Evolutionary conservation across 2,888 invertebrate genomes (phyloP), one percentile per base, ranked within the genome.

Genomic region (Dione juno): DNA sequence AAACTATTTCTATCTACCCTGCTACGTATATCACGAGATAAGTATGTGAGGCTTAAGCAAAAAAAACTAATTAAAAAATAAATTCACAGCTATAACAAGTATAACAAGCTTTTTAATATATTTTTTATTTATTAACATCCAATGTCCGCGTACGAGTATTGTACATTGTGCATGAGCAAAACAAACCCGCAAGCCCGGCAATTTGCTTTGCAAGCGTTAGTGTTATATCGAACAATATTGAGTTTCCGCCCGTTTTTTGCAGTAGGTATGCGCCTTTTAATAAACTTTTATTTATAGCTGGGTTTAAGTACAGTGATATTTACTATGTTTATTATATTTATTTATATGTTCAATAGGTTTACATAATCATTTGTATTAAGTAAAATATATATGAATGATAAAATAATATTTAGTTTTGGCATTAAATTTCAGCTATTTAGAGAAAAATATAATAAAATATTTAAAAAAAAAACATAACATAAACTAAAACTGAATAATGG

Each of bases 201-300:
- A 78, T 78, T 79, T 77, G 77, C 78, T 75, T 76, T 71, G 74
- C 75, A 72, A 78, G 73, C 77, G 77, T 70, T 76, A 78, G 72
- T 76, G 77, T 68, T 76, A 74, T 74, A 58, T 66, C 67, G 73
- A 69, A 74, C 75, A 76, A 79, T 77, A 77, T 77, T 76, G 75
- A 72, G 74, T 72, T 70, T 67, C 70, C 73, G 75, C 75, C 75
- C 73, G 73, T 75, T 75, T 74, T 75, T 72, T 73, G 70, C 74
- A 66, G 54, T n/a, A n/a, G n/a, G n/a, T 40, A 53, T 65, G 59
- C 40, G 61, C 67, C 66, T 74, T 73, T 70, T 74, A 72, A 74
- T 74, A 74, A 74, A 72, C 40, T 57, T 48, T 70, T 74, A 66
- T 74, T 70, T 72, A 74, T 70, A 63, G 53, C 57, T 53, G 40